phyloP scores from a whole-genome alignment of 2,113 vertebrate species.

The Halichoerus grypus region DNA sequence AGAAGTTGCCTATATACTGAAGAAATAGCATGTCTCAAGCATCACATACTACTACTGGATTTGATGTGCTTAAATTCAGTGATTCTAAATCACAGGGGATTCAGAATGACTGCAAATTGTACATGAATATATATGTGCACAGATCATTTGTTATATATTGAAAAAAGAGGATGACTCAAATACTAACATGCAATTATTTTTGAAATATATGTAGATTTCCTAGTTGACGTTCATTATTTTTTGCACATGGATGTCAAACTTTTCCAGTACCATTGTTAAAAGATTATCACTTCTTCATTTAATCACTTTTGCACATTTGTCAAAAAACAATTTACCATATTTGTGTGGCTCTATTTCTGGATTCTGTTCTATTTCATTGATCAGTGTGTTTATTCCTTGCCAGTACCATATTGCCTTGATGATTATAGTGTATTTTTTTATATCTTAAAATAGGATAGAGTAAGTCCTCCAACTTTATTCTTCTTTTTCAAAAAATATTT shows the following conservation, averaged over 20 bases:
- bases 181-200: background rate
- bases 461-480: background rate
- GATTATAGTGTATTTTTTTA: background rate
- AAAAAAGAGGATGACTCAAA: background rate
- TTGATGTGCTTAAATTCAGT: background rate
- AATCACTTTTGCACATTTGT: background rate
- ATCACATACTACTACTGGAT: background rate
- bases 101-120: background rate
- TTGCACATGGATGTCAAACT: background rate
- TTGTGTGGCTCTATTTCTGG: background rate
- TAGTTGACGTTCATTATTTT: background rate
- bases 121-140: background rate
- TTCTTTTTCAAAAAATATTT: background rate
- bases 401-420: background rate
- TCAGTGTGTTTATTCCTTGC: background rate
- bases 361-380: background rate
- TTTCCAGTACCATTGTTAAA: background rate
- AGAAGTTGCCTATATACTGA: background rate
- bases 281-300: background rate
- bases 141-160: background rate
- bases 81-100: background rate
- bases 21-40: background rate
- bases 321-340: background rate
- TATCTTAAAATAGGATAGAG: background rate
- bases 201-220: background rate